Evolutionary conservation across 2,113 vertebrate species (phyloP), one percentile per base, ranked within the genome.

Genomic region (Nanorana parkeri): DNA sequence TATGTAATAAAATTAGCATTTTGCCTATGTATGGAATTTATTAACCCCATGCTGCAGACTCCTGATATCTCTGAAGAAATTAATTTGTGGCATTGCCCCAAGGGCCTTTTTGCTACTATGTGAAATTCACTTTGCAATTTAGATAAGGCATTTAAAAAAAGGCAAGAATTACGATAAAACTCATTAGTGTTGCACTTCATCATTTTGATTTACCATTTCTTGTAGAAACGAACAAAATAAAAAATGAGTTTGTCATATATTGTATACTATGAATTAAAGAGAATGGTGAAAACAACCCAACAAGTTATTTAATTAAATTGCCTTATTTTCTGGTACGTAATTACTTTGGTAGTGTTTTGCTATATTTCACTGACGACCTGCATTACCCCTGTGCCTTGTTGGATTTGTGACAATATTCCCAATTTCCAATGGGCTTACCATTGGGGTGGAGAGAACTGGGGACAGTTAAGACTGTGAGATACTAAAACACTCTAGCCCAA

Each of bases 51-150:
- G 58, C 23, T 61, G 20, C 26, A 66, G 23, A 19, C 29, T 71
- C 17, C 41, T 71, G 15, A n/a, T 36, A 41, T 19, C 20, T 51
- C 21, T 24, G 47, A 21, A 52, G 20, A 15, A 41, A 21, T 71
- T 71, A 52, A 71, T 52, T 52, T 71, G 32, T 52, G 68, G 68
- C n/a, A 71, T 21, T 21, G 0, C 68, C 36, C 68, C 52, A 23
- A 24, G 32, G 68, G 68, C 63, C 24, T 29, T 66, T 19, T 26
- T 29, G 68, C 6, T 11, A 15, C 36, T 71, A 52, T 52, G n/a
- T 21, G 17, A 41, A 52, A 71, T 52, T 23, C 19, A 52, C 41
- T 71, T 71, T 71, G 68, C 21, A 71, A 71, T 71, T 71, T 41
- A 71, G 68, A 71, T 51, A 71, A 36, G 32, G 32, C 32, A 36